Conservation (phyloP, 1,140 invertebrate species). For the Drosophila parabipectinata region DNA sequence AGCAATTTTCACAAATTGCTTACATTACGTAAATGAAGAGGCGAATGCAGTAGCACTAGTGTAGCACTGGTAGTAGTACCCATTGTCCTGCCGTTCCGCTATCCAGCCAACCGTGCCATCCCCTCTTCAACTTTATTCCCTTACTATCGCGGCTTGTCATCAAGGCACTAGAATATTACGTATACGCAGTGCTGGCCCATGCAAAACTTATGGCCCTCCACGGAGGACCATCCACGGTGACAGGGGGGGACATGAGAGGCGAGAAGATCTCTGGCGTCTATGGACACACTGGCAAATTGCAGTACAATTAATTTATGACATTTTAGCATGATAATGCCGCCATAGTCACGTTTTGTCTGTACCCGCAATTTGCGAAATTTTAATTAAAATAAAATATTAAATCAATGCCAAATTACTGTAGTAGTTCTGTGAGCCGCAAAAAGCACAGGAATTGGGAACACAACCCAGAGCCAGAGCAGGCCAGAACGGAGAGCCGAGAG, state of each 20-base stretch:
- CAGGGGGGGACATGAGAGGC: too few relatives aligned
- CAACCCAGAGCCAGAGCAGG: conserved; percentile 5
- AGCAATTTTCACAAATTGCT: conserved; percentile 81
- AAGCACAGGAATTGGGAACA: conserved; percentile 3
- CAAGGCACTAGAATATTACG: conserved; percentile 74
- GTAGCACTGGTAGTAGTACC: conserved; percentile 6
- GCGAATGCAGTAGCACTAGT: conserved; percentile 42
- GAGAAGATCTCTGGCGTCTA: conserved; percentile 19
- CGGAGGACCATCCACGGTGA: not conserved
- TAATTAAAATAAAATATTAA: conserved; percentile 80
- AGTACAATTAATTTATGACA: conserved; percentile 78
- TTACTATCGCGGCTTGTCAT: conserved; percentile 67
- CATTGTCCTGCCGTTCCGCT: conserved; percentile 35
- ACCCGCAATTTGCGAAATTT: conserved; percentile 50
- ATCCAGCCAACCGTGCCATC: not conserved
- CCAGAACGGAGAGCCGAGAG: not conserved
- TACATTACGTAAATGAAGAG: conserved; percentile 82
- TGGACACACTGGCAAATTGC: conserved; percentile 48
- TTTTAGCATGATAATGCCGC: conserved; percentile 56
- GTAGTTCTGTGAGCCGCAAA: conserved; percentile 31
- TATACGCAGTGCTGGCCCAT: conserved; percentile 62
- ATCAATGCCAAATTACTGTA: conserved; percentile 69
- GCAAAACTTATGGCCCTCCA: conserved; percentile 37
- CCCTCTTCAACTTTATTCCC: conserved; percentile 38
- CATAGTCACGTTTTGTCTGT: conserved; percentile 51